A percentile compares a stretch with the other conserved stretches of the same genome.
Evolutionary conservation across 1,140 invertebrate genomes (phyloP).

Genomic region (Drosophila ogumai): DNA sequence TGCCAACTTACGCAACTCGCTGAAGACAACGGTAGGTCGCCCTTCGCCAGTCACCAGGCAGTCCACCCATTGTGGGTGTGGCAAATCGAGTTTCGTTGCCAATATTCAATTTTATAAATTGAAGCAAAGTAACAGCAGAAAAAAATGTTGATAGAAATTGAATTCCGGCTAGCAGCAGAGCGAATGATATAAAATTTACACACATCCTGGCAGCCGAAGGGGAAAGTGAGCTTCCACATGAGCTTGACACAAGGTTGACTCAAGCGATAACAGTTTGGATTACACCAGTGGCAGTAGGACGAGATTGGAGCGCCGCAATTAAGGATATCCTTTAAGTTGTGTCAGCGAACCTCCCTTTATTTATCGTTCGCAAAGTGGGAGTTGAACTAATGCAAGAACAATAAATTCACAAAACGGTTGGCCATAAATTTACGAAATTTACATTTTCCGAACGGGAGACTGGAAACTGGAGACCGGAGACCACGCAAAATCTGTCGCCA

Average conservation of each 20-base stretch:
- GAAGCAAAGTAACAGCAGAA: conserved; percentile 64
- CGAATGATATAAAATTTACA: conserved; percentile 28
- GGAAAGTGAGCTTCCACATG: conserved; percentile 12
- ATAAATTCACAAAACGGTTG: conserved; percentile 47
- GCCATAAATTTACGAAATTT: conserved; percentile 52
- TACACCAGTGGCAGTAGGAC: conserved; percentile 21
- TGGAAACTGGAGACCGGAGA: background rate
- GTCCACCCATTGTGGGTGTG: conserved; percentile 6
- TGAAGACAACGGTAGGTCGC: conserved; percentile 55
- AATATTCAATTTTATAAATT: conserved; percentile 80
- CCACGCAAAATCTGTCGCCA: conserved; percentile 40
- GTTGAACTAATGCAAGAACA: conserved; percentile 30
- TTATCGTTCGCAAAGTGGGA: conserved; percentile 20
- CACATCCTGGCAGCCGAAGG: background rate
- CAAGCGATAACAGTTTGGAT: conserved; percentile 48
- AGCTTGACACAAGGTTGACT: conserved; percentile 24
- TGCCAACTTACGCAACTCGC: conserved; percentile 66
- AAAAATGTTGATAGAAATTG: conserved; percentile 35
- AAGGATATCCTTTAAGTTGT: conserved; percentile 20
- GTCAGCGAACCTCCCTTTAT: conserved; percentile 5
- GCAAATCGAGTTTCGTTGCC: conserved; percentile 72
- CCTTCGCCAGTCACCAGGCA: background rate
- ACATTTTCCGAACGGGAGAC: conserved; percentile 29
- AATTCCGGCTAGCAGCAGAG: conserved; percentile 31
- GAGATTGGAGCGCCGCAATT: conserved; percentile 25